Percentiles rank a stretch among this genome's conserved stretches.
Evolutionary conservation across 2,888 invertebrate species (phyloP).

Genomic region (Ophion ventricosus): DNA sequence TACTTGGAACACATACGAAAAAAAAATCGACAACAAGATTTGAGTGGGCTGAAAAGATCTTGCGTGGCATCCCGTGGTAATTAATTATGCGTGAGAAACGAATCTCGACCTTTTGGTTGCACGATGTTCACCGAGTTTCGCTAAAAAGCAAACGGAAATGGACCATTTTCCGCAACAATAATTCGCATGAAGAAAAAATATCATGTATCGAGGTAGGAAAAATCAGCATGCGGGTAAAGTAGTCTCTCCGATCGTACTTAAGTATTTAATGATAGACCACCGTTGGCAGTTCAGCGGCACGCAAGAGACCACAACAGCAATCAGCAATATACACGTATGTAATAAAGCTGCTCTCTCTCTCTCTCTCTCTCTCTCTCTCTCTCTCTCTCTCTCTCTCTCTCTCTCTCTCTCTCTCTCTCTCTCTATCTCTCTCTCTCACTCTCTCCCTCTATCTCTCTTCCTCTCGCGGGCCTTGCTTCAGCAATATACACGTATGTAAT

Average conservation of each 20-base stretch:
- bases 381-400: neutral
- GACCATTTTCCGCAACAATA: neutral
- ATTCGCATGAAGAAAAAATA: conserved; percentile 7
- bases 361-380: neutral
- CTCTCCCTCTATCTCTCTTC: neutral
- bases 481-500: conserved; percentile 2
- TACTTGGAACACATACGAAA: neutral
- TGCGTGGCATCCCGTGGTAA: neutral
- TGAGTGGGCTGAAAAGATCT: neutral
- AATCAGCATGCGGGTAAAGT: conserved; percentile 10
- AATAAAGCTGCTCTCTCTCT: conserved; percentile 8
- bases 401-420: neutral
- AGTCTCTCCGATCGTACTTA: neutral
- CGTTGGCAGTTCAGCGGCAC: conserved; percentile 15
- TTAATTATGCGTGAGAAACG: conserved; percentile 6
- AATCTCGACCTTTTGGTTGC: neutral
- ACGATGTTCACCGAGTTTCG: neutral
- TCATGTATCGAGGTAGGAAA: conserved; percentile 20
- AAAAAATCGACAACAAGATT: neutral
- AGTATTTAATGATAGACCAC: conserved; percentile 13
- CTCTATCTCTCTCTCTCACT: neutral
- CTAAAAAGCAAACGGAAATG: neutral
- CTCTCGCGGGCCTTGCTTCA: conserved; percentile 18
- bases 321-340: neutral
- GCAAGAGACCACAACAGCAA: conserved; percentile 10